A percentile compares a stretch with the other conserved stretches of the same genome.
phyloP scores from a whole-genome alignment of 2,113 vertebrate species.

The Bos taurus region ARS-UCD2.0 NC_037342.1:18048001-18048500 shows the following conservation, averaged over 20 bases:
- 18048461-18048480: constrained; percentile 5
- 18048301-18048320: background rate
- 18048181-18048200: constrained; percentile 84
- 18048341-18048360: constrained; percentile 2
- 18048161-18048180: constrained; percentile 57
- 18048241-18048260: constrained; percentile 88
- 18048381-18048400: constrained; percentile 69
- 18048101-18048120: constrained; percentile 81
- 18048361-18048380: constrained; percentile 17
- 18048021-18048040: background rate
- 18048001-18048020: background rate
- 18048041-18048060: background rate
- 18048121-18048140: constrained; percentile 55
- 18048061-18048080: constrained; percentile 79
- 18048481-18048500: background rate
- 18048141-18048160: constrained; percentile 42
- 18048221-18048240: constrained; percentile 87
- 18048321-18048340: background rate
- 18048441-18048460: constrained; percentile 80
- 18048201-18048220: constrained; percentile 84
- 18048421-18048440: constrained; percentile 82
- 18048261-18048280: constrained; percentile 69
- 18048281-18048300: constrained; percentile 33
- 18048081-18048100: constrained; percentile 88
- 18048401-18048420: constrained; percentile 83